phyloP scores from a whole-genome alignment of 2,797 vertebrate genomes.

The Acipenser transmontanus region DNA sequence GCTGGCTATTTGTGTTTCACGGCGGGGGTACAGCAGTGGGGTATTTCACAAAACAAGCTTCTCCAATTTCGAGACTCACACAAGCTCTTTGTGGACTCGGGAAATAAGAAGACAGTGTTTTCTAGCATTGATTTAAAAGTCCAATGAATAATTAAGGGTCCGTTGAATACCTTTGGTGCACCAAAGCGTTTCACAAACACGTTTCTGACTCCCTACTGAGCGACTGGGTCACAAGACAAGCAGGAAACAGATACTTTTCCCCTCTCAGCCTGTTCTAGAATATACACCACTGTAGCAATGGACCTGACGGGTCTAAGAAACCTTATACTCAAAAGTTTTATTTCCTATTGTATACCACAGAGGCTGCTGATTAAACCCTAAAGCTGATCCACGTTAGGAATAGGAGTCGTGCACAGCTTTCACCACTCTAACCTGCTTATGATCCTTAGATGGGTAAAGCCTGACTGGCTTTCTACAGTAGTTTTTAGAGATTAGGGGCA shows the following conservation, averaged over 20 bases:
- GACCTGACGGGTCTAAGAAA: conserved; percentile 6
- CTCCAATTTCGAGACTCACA: too few species aligned
- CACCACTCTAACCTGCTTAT: background rate
- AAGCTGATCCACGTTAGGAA: conserved; percentile 2
- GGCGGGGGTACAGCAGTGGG: too few species aligned
- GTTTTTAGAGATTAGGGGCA: too few species aligned
- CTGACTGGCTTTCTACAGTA: too few species aligned
- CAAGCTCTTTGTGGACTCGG: too few species aligned
- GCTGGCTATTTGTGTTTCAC: too few species aligned
- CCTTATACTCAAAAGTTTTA: conserved; percentile 7
- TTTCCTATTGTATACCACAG: conserved; percentile 9
- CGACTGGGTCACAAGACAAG: conserved; percentile 4
- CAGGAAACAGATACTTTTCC: conserved; percentile 12
- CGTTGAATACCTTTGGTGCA: too few species aligned
- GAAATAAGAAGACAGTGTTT: too few species aligned
- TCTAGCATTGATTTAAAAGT: too few species aligned
- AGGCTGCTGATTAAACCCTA: background rate
- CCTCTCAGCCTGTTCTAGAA: conserved; percentile 2
- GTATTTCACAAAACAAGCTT: too few species aligned
- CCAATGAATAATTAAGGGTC: too few species aligned
- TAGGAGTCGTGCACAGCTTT: background rate
- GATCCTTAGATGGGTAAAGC: background rate
- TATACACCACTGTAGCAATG: background rate
- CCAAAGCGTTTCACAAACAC: too few species aligned
- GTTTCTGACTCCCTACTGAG: background rate